Evolutionary conservation across 2,797 vertebrate species (phyloP).

Genomic region (Megaceryle alcyon): DNA sequence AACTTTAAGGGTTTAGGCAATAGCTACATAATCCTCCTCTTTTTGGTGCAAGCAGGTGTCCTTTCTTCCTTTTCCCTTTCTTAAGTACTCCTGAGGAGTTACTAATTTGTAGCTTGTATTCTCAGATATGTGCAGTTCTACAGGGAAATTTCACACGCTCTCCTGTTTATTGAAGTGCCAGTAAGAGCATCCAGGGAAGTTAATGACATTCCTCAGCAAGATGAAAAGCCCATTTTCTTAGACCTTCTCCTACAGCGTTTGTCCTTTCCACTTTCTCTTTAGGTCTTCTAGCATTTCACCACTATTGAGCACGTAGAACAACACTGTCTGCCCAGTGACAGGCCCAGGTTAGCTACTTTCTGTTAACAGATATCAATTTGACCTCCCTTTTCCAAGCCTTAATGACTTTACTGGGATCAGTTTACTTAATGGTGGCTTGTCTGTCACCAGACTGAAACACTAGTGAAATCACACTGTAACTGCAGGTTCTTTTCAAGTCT

Average conservation of each 20-base stretch:
- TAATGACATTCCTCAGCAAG: not conserved
- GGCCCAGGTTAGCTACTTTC: not conserved
- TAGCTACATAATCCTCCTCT: not conserved
- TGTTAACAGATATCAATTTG: not conserved
- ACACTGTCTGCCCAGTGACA: not conserved
- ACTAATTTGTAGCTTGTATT: not conserved
- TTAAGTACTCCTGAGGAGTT: not conserved
- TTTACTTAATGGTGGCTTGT: not conserved
- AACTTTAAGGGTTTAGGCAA: not conserved
- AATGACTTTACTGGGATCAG: not conserved
- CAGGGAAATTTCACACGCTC: not conserved
- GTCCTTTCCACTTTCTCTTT: not conserved
- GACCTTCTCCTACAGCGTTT: not conserved
- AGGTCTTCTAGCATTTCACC: not conserved
- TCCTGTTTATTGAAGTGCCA: not conserved
- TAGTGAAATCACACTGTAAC: not conserved
- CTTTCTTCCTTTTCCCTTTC: not conserved
- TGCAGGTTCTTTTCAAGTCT: not conserved
- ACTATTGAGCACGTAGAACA: accelerated
- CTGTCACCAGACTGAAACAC: not conserved
- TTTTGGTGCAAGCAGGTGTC: not conserved
- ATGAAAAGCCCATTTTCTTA: not conserved
- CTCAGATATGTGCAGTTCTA: not conserved
- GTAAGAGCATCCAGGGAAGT: not conserved
- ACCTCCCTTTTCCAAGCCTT: not conserved